A percentile compares a stretch with the other conserved stretches of the same genome.
Evolutionary conservation across 1,140 invertebrate species (phyloP).

Genomic region (Nephila pilipes): DNA sequence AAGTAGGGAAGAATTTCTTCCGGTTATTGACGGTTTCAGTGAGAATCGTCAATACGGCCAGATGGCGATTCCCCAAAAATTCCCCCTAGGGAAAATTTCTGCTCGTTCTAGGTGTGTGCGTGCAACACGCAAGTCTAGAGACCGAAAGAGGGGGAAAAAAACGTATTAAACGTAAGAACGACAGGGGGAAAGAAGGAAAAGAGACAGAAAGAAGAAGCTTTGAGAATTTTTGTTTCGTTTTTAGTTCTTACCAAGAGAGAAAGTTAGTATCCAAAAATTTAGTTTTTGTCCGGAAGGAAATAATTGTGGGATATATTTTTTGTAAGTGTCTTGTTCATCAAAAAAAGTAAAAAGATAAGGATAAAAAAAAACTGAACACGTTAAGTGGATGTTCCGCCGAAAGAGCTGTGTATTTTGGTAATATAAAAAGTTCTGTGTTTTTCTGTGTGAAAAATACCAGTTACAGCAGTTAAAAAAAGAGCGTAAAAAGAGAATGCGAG

Average conservation of each 20-base stretch:
- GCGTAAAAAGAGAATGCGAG: background rate
- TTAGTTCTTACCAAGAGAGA: slow-evolving; percentile 20
- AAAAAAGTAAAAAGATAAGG: background rate
- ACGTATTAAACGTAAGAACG: slow-evolving; percentile 6
- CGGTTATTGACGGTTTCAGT: slow-evolving; percentile 67
- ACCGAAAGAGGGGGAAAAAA: background rate
- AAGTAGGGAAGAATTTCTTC: background rate
- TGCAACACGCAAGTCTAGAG: slow-evolving; percentile 48
- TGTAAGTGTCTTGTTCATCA: background rate
- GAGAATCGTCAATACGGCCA: slow-evolving; percentile 42
- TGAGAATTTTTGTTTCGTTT: background rate
- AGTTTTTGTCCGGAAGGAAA: slow-evolving; percentile 51
- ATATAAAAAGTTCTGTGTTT: slow-evolving; percentile 1
- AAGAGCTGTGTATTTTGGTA: slow-evolving; percentile 1
- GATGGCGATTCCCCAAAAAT: slow-evolving; percentile 51
- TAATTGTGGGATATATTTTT: slow-evolving; percentile 50
- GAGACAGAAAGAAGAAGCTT: background rate
- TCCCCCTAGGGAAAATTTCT: slow-evolving; percentile 54
- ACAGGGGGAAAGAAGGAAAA: slow-evolving; percentile 16
- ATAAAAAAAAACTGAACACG: background rate
- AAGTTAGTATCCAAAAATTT: slow-evolving; percentile 48
- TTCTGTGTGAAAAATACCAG: background rate
- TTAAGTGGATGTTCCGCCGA: slow-evolving; percentile 4
- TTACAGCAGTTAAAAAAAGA: background rate
- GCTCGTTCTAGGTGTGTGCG: slow-evolving; percentile 13